Evolutionary conservation across 2,113 vertebrate genomes (phyloP).

Genomic region (Percina caprodes): DNA sequence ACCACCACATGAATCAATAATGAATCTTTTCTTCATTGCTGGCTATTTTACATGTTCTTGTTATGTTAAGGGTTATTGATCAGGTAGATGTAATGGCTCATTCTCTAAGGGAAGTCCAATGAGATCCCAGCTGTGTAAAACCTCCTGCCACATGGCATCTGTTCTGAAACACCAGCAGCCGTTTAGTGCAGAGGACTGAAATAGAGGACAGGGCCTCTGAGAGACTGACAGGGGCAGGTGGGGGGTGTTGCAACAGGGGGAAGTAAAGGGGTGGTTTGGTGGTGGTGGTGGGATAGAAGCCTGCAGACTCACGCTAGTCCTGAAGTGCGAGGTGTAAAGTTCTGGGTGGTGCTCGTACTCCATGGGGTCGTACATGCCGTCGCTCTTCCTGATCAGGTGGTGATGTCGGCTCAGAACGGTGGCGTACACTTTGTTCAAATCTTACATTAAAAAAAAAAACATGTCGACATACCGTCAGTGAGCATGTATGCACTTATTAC

Average conservation of each 20-base stretch:
- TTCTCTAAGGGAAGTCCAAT: not conserved
- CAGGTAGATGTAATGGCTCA: not conserved
- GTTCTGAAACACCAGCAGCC: not conserved
- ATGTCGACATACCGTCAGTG: not conserved
- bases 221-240: slow-evolving; percentile 32
- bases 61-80: not conserved
- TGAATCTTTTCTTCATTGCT: not conserved
- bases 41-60: not conserved
- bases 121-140: not conserved
- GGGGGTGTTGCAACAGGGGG: not conserved
- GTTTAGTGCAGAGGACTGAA: slow-evolving; percentile 7
- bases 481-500: not conserved
- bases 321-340: slow-evolving; percentile 93
- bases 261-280: too few species aligned
- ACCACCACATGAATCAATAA: too few species aligned
- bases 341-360: slow-evolving; percentile 95
- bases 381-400: slow-evolving; percentile 94
- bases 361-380: slow-evolving; percentile 90
- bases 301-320: slow-evolving; percentile 87
- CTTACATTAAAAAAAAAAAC: slow-evolving; percentile 70
- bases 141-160: not conserved
- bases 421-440: slow-evolving; percentile 93
- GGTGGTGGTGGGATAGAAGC: not conserved
- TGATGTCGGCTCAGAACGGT: slow-evolving; percentile 97
- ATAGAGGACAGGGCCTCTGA: not conserved